Percentiles rank a stretch among this genome's conserved stretches.
phyloP scores from a whole-genome alignment of 2,797 vertebrate species.

The Xyrichtys novacula region DNA sequence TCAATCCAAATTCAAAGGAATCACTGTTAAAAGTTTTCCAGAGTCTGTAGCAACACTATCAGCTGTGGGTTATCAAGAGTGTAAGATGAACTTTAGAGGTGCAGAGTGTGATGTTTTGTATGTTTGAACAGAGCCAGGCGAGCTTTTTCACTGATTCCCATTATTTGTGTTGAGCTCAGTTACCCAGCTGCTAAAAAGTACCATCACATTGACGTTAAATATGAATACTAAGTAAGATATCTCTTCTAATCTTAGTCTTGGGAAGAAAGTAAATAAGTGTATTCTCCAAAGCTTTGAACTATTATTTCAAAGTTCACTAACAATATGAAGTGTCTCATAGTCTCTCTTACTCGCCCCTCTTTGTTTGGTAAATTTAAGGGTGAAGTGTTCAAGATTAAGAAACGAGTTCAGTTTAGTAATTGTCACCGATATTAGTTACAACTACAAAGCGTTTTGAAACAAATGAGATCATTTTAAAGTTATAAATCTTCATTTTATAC shows the following conservation, averaged over 20 bases:
- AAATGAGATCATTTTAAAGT: not conserved
- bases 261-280: not conserved
- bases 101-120: not conserved
- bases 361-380: conserved; percentile 12
- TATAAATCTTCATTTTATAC: not conserved
- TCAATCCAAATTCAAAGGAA: not conserved
- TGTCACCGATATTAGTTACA: not conserved
- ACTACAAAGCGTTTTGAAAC: not conserved
- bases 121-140: not conserved
- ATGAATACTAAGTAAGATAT: not conserved
- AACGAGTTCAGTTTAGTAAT: not conserved
- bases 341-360: conserved; percentile 1
- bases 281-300: conserved; percentile 11
- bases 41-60: not conserved
- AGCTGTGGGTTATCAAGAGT: not conserved
- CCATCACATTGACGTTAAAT: not conserved
- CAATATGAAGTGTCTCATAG: too few relatives aligned
- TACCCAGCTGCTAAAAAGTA: not conserved
- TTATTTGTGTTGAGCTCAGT: not conserved
- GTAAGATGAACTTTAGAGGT: not conserved
- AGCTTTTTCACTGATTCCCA: not conserved
- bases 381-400: conserved; percentile 1
- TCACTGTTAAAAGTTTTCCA: not conserved
- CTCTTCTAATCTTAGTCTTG: not conserved
- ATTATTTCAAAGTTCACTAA: conserved; percentile 13